A percentile compares a stretch with the other conserved stretches of the same genome.
Evolutionary conservation across 2,888 invertebrate species (phyloP).

Genomic region (Eilema griseolum): DNA sequence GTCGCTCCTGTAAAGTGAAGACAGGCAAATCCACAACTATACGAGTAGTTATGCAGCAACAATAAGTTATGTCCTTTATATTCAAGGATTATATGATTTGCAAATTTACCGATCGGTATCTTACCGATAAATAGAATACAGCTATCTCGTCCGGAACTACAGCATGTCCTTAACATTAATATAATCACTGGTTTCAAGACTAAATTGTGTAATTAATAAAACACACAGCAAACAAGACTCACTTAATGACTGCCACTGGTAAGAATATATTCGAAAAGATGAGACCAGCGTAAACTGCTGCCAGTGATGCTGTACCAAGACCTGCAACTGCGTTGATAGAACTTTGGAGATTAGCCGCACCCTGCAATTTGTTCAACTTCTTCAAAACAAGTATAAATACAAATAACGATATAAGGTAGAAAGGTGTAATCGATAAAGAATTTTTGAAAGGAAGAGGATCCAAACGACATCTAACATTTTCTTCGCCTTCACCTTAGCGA

Average conservation of each 20-base stretch:
- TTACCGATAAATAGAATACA: neutral
- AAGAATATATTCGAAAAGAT: conserved; percentile 83
- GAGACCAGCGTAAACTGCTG: conserved; percentile 81
- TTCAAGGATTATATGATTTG: too few relatives aligned
- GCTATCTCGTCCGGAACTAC: neutral
- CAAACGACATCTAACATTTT: neutral
- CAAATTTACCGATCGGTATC: too few relatives aligned
- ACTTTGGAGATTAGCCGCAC: conserved; percentile 85
- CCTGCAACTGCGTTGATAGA: conserved; percentile 84
- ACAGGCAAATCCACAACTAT: too few relatives aligned
- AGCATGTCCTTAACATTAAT: neutral
- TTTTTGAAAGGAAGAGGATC: neutral
- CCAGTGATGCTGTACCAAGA: conserved; percentile 81
- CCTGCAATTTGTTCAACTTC: conserved; percentile 64
- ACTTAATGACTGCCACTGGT: conserved; percentile 82
- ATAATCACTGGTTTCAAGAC: neutral
- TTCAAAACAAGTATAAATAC: neutral
- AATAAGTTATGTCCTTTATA: too few relatives aligned
- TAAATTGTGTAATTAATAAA: neutral
- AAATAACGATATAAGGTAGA: neutral
- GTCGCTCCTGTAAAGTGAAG: too few relatives aligned
- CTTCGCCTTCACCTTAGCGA: too few relatives aligned
- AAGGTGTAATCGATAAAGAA: neutral
- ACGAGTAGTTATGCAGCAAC: too few relatives aligned
- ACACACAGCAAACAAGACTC: conserved; percentile 45